Percentiles rank a stretch among this genome's conserved stretches.
Conservation (phyloP, 2,113 vertebrate genomes). For the Tympanuchus pallidicinctus region DNA sequence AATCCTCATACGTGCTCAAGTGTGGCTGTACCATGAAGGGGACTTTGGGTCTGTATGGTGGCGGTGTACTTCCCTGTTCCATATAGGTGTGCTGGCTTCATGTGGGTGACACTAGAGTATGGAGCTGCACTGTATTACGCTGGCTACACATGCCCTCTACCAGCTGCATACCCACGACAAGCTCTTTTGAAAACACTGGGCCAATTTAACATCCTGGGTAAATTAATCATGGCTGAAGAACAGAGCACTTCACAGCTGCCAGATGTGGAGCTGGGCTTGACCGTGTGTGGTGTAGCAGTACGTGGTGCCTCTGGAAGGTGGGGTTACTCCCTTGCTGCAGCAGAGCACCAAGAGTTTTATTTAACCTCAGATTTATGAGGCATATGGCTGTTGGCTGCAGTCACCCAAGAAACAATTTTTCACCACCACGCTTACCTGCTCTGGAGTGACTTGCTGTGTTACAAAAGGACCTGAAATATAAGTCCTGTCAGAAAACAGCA, state of each 20-base stretch:
- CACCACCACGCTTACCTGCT: neutral
- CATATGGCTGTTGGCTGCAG: neutral
- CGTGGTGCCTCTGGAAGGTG: neutral
- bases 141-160: conserved; percentile 41
- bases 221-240: conserved; percentile 49
- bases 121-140: neutral
- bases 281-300: neutral
- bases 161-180: conserved; percentile 75
- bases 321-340: neutral
- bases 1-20: neutral
- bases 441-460: neutral
- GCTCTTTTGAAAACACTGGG: conserved; percentile 22
- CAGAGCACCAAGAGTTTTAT: neutral
- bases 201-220: conserved; percentile 9
- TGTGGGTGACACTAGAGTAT: conserved; percentile 15
- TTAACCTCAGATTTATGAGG: neutral
- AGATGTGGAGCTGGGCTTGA: neutral
- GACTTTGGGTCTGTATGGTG: neutral
- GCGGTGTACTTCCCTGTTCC: neutral
- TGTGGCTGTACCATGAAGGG: neutral
- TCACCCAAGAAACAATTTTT: conserved; percentile 3
- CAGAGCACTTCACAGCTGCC: neutral
- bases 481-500: neutral
- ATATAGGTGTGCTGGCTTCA: neutral
- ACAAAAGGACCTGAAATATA: neutral